Evolutionary conservation across 2,888 invertebrate genomes (phyloP).

Genomic region (Dyspetes luteomarginatus): DNA sequence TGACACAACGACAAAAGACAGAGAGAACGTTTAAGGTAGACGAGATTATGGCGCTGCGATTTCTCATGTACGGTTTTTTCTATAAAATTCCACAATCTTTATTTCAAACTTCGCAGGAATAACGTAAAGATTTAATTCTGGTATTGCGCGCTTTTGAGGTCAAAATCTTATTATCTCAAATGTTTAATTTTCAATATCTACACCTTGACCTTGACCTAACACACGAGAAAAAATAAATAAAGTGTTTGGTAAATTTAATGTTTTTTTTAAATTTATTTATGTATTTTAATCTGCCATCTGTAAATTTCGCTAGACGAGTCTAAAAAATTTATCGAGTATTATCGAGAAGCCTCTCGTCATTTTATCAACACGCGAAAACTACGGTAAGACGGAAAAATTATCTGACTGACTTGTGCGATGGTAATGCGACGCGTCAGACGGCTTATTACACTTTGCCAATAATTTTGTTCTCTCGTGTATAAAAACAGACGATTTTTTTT

Average conservation of each 20-base stretch:
- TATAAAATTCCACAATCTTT: not conserved
- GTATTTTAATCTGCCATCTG: not conserved
- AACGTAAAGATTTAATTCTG: not conserved
- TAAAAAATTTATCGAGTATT: not conserved
- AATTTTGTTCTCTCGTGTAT: not conserved
- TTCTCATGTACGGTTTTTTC: not conserved
- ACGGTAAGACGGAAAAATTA: not conserved
- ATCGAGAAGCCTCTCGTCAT: constrained; percentile 12
- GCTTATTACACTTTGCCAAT: not conserved
- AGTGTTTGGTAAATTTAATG: no score
- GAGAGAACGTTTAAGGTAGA: constrained; percentile 36
- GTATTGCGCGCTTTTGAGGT: not conserved
- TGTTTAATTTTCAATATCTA: not conserved
- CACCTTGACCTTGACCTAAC: not conserved
- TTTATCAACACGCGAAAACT: constrained; percentile 3
- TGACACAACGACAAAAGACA: constrained; percentile 9
- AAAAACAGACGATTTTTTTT: not conserved
- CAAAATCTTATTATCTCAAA: not conserved
- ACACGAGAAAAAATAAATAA: not conserved
- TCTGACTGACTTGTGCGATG: not conserved
- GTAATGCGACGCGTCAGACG: not conserved
- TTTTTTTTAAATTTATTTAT: no score
- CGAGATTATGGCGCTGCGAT: constrained; percentile 23
- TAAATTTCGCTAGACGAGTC: not conserved
- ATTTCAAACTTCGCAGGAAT: constrained; percentile 11